Conservation (phyloP, 2,113 vertebrate genomes). For the Cacatua alba region DNA sequence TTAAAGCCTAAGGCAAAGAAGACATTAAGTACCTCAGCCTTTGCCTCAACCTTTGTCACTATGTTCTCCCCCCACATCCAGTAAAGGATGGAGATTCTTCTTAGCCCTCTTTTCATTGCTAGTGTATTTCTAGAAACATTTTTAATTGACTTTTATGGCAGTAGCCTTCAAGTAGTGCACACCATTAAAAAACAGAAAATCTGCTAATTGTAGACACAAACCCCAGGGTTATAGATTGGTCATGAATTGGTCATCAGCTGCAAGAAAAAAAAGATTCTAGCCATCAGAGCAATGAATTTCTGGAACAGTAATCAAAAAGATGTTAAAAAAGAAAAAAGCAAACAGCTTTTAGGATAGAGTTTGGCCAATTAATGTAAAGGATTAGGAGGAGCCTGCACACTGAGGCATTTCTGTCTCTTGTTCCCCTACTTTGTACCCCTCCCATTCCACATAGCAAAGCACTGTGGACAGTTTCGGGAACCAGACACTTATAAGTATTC, state of each 20-base stretch:
- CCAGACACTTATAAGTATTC: neutral
- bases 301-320: neutral
- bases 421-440: neutral
- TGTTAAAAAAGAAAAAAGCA: neutral
- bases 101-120: neutral
- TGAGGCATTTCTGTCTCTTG: neutral
- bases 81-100: neutral
- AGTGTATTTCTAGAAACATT: neutral
- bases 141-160: neutral
- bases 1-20: neutral
- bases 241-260: neutral
- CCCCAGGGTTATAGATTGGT: neutral
- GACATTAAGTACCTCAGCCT: neutral
- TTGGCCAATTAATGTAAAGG: neutral
- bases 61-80: neutral
- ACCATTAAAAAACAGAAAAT: neutral
- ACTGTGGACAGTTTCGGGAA: neutral
- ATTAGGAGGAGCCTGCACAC: neutral
- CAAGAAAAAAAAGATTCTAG: neutral
- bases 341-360: neutral
- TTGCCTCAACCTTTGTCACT: neutral
- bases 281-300: neutral
- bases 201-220: neutral
- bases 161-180: neutral
- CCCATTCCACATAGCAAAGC: neutral